A percentile compares a stretch with the other conserved stretches of the same genome.
Conservation (phyloP, 2,797 vertebrate species). For the Tachyglossus aculeatus region DNA sequence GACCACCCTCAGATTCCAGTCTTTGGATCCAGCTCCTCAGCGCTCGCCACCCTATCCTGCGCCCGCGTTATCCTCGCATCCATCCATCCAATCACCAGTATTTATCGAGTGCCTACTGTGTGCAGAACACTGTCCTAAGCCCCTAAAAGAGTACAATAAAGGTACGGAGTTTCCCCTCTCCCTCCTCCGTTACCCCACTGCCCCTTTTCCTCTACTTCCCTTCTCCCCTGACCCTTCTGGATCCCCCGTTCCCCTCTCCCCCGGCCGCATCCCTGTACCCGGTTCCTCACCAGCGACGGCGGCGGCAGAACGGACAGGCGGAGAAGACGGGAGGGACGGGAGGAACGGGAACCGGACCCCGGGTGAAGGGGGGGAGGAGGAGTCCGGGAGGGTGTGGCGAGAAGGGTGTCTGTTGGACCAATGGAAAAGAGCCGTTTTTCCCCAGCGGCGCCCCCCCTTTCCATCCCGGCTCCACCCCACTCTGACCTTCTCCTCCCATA, state of each 20-base stretch:
- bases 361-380: constrained; percentile 21
- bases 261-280: background rate
- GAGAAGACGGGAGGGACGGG: constrained; percentile 23
- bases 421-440: no score
- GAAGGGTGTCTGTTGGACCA: no score
- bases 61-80: no score
- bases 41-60: background rate
- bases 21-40: background rate
- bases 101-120: no score
- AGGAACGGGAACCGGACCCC: constrained; percentile 28
- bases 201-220: no score
- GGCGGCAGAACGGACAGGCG: background rate
- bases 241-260: background rate
- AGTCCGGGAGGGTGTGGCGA: constrained; percentile 23
- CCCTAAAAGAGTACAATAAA: background rate
- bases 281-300: constrained; percentile 25
- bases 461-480: background rate
- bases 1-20: no score
- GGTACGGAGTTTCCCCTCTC: background rate
- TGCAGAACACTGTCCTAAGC: no score
- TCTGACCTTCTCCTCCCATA: no score
- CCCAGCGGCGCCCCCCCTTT: constrained; percentile 23
- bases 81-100: no score
- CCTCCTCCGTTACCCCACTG: background rate
- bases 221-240: background rate